Base-by-base conservation (phyloP, 2,888 invertebrate species). In the Phymatocera aterrima region DNA sequence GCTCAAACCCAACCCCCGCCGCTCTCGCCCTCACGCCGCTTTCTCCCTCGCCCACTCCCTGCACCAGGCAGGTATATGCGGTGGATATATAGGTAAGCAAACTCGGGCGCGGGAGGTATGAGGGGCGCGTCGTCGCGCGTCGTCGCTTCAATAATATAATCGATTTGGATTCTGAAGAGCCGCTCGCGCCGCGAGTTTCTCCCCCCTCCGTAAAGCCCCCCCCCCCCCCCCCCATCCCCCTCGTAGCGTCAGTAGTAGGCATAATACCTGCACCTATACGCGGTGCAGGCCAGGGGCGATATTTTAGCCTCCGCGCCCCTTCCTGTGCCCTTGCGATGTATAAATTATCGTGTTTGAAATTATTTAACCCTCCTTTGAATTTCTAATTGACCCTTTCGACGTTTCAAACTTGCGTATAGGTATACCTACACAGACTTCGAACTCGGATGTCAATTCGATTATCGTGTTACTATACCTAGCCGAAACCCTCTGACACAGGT, bases 61-160 rank as follows among this genome's bases (percentile, higher is more conserved):
- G n/a, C n/a, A n/a, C n/a, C n/a, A n/a, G n/a, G n/a, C n/a, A n/a
- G n/a, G n/a, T n/a, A n/a, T n/a, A n/a, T n/a, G n/a, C n/a, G n/a
- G n/a, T n/a, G n/a, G n/a, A n/a, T n/a, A n/a, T n/a, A n/a, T n/a
- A n/a, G n/a, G n/a, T n/a, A n/a, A n/a, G n/a, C n/a, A n/a, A n/a
- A n/a, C n/a, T n/a, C n/a, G n/a, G n/a, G 5, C n/a, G 37, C 18
- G 37, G 10, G 5, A 21, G 21, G 54, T 8, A 10, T 3, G 8
- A 12, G 28, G 28, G 57, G 57, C 24, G n/a, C 1, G 15, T 57
- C 57, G 40, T 6, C 8, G n/a, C 18, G 6, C n/a, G 51, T 34
- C 15, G 65, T 65, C 40, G 65, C 40, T 68, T 68, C n/a, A 68
- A 68, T 68, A 68, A 43, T 68, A 46, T 72, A 72, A 72, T 72